Base-by-base conservation (phyloP, 2,113 vertebrate genomes). In the Ornithorhynchus anatinus region DNA sequence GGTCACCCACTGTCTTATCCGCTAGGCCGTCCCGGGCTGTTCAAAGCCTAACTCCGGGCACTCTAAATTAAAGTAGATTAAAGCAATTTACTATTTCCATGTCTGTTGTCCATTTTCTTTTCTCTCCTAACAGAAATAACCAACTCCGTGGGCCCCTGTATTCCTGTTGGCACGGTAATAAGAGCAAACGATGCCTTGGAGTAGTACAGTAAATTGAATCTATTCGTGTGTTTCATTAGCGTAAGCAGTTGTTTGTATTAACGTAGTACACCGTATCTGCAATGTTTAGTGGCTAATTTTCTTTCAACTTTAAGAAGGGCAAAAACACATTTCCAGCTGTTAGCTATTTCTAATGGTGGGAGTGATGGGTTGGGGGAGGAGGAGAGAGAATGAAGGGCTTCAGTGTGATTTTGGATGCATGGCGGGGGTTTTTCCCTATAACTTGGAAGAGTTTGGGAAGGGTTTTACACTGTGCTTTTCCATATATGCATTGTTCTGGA, bases 401-500 rank as follows among this genome's bases (percentile, higher is more conserved):
- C 9, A 38, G 37, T 32, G 22, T 36, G 20, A 56, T 72, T 44
- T 29, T 40, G 11, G 39, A 73, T 52, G 23, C 10, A 23, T 38
- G 25, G 11, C 36, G 25, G 43, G 27, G 36, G 42, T 77, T 57
- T 48, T 51, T 62, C 50, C 56, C 31, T 53, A 39, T 6, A n/a
- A n/a, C n/a, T n/a, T n/a, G n/a, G n/a, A n/a, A n/a, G n/a, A n/a
- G n/a, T n/a, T n/a, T n/a, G 27, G 45, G 58, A 72, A 37, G 6
- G 20, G 59, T 59, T 72, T 22, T 62, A 63, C 43, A 43, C 39
- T 43, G 10, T 52, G 48, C 19, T 64, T 77, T 80, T 77, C 62
- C 47, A 80, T 77, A 67, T 56, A 57, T 80, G 74, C 59, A 38
- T 13, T 77, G 37, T 72, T 60, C 39, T 72, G 73, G 38, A 54